Conservation (phyloP, 2,888 invertebrate species). For the Meandrusa payeni region DNA sequence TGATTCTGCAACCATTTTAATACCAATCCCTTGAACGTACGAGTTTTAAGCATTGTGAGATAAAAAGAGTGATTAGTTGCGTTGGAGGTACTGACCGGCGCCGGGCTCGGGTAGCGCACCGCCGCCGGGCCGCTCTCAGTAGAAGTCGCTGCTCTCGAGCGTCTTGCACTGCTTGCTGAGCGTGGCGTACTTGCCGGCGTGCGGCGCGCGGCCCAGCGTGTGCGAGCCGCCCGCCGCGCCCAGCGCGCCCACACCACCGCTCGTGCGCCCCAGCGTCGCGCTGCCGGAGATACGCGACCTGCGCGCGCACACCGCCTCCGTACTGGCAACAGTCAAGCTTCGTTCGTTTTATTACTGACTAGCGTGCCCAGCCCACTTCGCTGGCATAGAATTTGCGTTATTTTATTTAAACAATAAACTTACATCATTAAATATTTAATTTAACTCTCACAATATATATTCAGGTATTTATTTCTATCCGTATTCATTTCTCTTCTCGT, state of each 20-base stretch:
- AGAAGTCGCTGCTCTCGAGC: slow-evolving; percentile 95
- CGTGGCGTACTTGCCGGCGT: slow-evolving; percentile 96
- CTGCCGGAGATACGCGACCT: slow-evolving; percentile 68
- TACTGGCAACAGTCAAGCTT: not conserved
- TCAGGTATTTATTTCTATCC: too few species aligned
- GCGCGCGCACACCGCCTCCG: slow-evolving; percentile 35
- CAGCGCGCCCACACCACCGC: slow-evolving; percentile 53
- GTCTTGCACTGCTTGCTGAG: slow-evolving; percentile 98
- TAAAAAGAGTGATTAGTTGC: too few species aligned
- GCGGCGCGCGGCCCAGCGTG: slow-evolving; percentile 85
- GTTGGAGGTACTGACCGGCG: slow-evolving; percentile 36
- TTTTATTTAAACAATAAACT: too few species aligned
- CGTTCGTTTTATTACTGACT: too few species aligned
- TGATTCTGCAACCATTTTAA: too few species aligned
- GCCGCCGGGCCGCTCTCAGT: slow-evolving; percentile 91
- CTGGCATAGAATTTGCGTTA: too few species aligned
- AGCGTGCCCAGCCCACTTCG: too few species aligned
- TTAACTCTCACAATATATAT: too few species aligned
- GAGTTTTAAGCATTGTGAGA: too few species aligned
- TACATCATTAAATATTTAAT: too few species aligned
- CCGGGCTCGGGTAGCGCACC: slow-evolving; percentile 52
- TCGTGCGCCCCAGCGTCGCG: slow-evolving; percentile 46
- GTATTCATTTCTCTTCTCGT: too few species aligned
- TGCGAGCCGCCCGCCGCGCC: slow-evolving; percentile 76
- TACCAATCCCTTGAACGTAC: too few species aligned